Evolutionary conservation across 2,113 vertebrate species (phyloP).

Genomic region (Tupaia tana): DNA sequence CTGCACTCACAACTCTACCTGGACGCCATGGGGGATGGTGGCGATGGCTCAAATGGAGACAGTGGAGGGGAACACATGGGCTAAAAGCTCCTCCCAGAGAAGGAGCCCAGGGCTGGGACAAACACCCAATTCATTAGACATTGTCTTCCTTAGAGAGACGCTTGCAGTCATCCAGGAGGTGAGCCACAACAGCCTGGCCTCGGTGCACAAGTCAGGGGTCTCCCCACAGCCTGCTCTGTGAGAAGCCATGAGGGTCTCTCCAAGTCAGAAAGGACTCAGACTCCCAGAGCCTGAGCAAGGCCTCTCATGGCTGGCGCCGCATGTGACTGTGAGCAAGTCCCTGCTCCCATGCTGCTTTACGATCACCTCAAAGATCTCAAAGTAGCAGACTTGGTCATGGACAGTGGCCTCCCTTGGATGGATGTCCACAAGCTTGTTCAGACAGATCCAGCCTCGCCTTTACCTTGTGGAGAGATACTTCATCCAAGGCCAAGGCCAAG

Average conservation of each 20-base stretch:
- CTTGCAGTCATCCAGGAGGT: neutral
- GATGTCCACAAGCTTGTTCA: neutral
- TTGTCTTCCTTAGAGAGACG: neutral
- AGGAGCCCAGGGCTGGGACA: neutral
- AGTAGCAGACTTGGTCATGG: neutral
- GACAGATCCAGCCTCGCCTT: neutral
- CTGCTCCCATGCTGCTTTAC: neutral
- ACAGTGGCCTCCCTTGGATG: neutral
- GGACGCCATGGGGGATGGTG: neutral
- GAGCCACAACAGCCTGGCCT: rapidly evolving
- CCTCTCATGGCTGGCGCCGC: neutral
- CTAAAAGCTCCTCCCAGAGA: neutral
- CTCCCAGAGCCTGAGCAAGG: neutral
- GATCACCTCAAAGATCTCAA: too few relatives aligned
- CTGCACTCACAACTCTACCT: neutral
- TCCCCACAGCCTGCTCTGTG: too few relatives aligned
- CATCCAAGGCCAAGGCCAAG: neutral
- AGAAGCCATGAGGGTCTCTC: rapidly evolving
- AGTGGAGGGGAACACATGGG: neutral
- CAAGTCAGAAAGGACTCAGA: too few relatives aligned
- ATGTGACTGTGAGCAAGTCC: neutral
- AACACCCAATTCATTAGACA: rapidly evolving
- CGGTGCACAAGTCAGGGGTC: neutral
- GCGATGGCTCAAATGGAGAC: rapidly evolving
- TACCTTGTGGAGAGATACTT: neutral